Percentiles rank a stretch among this genome's conserved stretches.
Conservation (phyloP, 2,113 vertebrate species). For the Festucalex cinctus region DNA sequence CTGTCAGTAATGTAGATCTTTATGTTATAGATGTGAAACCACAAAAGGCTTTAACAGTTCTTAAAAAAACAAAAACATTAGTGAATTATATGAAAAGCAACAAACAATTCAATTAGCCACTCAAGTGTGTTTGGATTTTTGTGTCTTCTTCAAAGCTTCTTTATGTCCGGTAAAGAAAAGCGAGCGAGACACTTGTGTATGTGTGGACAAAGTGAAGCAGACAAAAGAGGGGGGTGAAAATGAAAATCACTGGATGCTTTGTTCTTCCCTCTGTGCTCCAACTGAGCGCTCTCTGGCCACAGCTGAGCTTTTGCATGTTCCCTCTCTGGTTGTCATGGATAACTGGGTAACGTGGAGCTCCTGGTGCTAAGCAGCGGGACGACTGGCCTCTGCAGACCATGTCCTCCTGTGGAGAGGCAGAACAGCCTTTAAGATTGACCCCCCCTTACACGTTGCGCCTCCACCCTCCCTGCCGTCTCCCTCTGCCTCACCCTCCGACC, state of each 20-base stretch:
- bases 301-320: conserved; percentile 66
- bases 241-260: conserved; percentile 75
- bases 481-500: conserved; percentile 55
- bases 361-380: conserved; percentile 72
- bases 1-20: not conserved
- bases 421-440: conserved; percentile 76
- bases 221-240: conserved; percentile 64
- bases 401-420: conserved; percentile 56
- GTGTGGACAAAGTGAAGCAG: conserved; percentile 62
- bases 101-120: conserved; percentile 56
- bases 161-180: conserved; percentile 59
- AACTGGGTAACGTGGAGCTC: conserved; percentile 74
- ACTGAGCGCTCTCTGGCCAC: conserved; percentile 66
- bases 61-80: not conserved
- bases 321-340: conserved; percentile 75
- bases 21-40: conserved; percentile 9
- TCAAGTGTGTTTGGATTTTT: conserved; percentile 23
- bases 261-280: conserved; percentile 66
- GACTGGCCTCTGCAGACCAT: conserved; percentile 50
- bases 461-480: conserved; percentile 19
- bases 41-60: conserved; percentile 9
- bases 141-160: conserved; percentile 39
- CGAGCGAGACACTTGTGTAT: conserved; percentile 39
- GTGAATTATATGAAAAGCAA: conserved; percentile 26
- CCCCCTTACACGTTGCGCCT: conserved; percentile 58